Base-by-base conservation (phyloP, 2,113 vertebrate species). In the Corvus cornix region DNA sequence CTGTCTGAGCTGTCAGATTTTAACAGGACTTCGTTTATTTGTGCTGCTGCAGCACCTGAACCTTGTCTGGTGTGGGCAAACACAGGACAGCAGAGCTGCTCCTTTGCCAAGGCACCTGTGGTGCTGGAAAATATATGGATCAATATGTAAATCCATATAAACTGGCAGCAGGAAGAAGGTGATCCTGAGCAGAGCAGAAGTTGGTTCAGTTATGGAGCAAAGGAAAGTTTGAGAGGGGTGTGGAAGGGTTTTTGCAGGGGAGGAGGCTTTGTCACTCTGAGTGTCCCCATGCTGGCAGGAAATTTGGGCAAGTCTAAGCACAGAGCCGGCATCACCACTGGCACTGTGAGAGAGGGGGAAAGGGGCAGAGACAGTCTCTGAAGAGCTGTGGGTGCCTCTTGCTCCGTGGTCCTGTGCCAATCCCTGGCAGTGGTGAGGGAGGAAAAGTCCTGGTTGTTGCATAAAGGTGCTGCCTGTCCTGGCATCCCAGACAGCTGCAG, bases 81-180 rank as follows among this genome's bases (percentile, higher is more conserved):
- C 39, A 2, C 28, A 5, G 51, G 28, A 16, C 56, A 37, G 11
- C 8, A 2, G 67, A 0, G 5, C 16, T 53, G 55, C 63, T 41
- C 39, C 81, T 84, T 16, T 6, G 4, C 31, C 6, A 3, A 19
- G 76, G 52, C 33, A 44, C 35, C 30, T 23, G 30, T 3, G 3
- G 1, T 3, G 63, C 59, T 66, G 63, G 48, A 13, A 52, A 49
- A 37, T 1, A 20, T 1, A 0, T 5, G 26, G 43, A 8, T 75
- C 4, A 0, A 2, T 12, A 5, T 27, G 30, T 2, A n/a, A 72
- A 62, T 63, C n/a, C 0, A 0, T 17, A 3, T 0, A 6, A 37
- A 2, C 9, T 3, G 80, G 18, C 1, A 10, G 37, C 7, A 24
- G 52, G 80, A 24, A 39, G 68, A 70, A 31, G 22, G 26, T 3